Percentiles rank a stretch among this genome's conserved stretches.
Evolutionary conservation across 2,113 vertebrate species (phyloP).

Genomic region (Centrocercus urophasianus): DNA sequence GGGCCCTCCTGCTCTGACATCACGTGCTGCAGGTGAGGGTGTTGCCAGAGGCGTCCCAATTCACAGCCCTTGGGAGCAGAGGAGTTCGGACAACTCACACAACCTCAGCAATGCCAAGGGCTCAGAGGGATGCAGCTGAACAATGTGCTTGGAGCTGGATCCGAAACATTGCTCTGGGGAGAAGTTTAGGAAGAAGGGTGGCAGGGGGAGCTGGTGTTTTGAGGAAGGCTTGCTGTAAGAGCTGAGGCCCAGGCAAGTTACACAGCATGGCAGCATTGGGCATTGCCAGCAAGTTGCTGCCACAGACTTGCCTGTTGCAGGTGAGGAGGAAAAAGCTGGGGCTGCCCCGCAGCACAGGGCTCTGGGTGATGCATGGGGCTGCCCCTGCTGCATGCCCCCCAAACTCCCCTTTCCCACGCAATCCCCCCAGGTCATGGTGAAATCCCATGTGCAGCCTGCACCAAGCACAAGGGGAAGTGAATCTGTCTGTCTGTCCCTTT

Average conservation of each 20-base stretch:
- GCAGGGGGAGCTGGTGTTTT: background rate
- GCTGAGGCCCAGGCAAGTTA: background rate
- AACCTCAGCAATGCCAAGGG: background rate
- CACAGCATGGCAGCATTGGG: background rate
- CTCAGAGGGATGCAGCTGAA: background rate
- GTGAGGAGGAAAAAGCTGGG: background rate
- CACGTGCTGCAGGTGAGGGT: rapidly evolving
- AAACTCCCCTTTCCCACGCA: background rate
- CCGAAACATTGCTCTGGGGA: rapidly evolving
- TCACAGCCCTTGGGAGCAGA: background rate
- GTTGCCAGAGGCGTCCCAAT: background rate
- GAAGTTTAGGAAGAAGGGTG: background rate
- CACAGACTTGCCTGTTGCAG: background rate
- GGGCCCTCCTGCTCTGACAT: background rate
- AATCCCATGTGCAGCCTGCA: background rate
- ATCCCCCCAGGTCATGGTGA: background rate
- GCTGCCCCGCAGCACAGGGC: background rate
- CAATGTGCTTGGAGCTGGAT: background rate
- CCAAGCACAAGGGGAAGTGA: background rate
- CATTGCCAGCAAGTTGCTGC: background rate
- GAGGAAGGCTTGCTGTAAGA: background rate
- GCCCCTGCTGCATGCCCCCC: background rate
- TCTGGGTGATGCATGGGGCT: background rate
- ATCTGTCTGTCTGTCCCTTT: background rate
- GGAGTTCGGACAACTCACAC: no score